phyloP scores from a whole-genome alignment of 1,140 invertebrate genomes.

The Oryctes rhinoceros region DNA sequence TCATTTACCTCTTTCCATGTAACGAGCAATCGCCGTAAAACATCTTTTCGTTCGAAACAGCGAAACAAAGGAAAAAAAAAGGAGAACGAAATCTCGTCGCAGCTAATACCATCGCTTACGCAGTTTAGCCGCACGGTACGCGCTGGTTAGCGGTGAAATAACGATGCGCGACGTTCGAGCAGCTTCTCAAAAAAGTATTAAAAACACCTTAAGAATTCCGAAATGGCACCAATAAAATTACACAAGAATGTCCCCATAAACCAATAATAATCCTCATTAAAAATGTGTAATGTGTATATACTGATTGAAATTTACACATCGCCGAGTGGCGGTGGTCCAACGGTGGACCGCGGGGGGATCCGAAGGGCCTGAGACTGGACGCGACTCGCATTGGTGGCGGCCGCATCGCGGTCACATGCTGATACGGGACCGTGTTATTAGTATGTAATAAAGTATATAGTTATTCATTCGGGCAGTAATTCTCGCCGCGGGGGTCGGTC shows the following conservation, averaged over 20 bases:
- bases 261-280: conserved; percentile 45
- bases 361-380: conserved; percentile 30
- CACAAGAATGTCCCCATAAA: conserved; percentile 42
- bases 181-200: conserved; percentile 32
- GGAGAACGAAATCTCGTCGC: not conserved
- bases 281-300: conserved; percentile 44
- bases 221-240: conserved; percentile 40
- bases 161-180: conserved; percentile 9
- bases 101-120: not conserved
- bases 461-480: conserved; percentile 62
- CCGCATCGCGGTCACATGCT: conserved; percentile 56
- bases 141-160: conserved; percentile 6
- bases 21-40: not conserved
- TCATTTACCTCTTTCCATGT: not conserved
- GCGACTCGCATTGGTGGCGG: conserved; percentile 24
- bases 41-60: not conserved
- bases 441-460: conserved; percentile 63
- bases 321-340: not conserved
- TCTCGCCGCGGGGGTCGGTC: conserved; percentile 57
- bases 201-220: conserved; percentile 41
- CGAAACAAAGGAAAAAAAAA: conserved; percentile 19
- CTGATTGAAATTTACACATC: conserved; percentile 46
- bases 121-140: not conserved
- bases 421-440: conserved; percentile 60
- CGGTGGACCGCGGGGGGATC: conserved; percentile 34